Evolutionary conservation across 2,888 invertebrate genomes (phyloP).

Genomic region (Linnaemya tessellans): DNA sequence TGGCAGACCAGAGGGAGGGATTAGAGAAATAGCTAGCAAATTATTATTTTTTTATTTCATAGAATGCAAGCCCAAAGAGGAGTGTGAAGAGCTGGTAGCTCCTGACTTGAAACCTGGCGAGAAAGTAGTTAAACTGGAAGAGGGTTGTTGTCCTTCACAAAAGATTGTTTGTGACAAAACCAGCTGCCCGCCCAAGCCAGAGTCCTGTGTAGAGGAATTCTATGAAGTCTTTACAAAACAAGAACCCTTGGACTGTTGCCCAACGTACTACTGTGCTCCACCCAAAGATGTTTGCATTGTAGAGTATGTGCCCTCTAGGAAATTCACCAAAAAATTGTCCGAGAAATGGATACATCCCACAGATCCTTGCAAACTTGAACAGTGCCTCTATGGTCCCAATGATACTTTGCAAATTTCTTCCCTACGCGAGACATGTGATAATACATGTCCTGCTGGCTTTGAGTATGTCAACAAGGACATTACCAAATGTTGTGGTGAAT

Average conservation of each 20-base stretch:
- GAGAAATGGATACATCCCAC: slow-evolving; percentile 84
- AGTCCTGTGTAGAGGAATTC: slow-evolving; percentile 84
- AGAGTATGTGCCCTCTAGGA: slow-evolving; percentile 78
- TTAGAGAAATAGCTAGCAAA: neutral
- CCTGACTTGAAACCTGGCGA: slow-evolving; percentile 86
- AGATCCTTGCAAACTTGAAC: slow-evolving; percentile 83
- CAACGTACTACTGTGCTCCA: slow-evolving; percentile 86
- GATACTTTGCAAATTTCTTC: slow-evolving; percentile 77
- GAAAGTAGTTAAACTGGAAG: slow-evolving; percentile 84
- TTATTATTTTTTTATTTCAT: neutral
- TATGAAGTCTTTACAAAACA: slow-evolving; percentile 83
- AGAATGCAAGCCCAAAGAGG: slow-evolving; percentile 90
- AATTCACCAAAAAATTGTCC: slow-evolving; percentile 81
- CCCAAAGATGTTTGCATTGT: slow-evolving; percentile 81
- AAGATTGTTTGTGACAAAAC: slow-evolving; percentile 86
- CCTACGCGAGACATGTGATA: slow-evolving; percentile 78
- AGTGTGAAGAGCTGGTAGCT: slow-evolving; percentile 85
- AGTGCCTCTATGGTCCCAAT: slow-evolving; percentile 80
- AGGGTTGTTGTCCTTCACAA: slow-evolving; percentile 89
- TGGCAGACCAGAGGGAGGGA: neutral
- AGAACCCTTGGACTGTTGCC: slow-evolving; percentile 86
- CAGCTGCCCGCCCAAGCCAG: slow-evolving; percentile 86
- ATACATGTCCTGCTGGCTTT: slow-evolving; percentile 85
- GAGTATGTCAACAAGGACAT: slow-evolving; percentile 83
- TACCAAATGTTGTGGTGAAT: slow-evolving; percentile 87